Conservation (phyloP, 2,113 vertebrate species). For the Anarrhichthys ocellatus region DNA sequence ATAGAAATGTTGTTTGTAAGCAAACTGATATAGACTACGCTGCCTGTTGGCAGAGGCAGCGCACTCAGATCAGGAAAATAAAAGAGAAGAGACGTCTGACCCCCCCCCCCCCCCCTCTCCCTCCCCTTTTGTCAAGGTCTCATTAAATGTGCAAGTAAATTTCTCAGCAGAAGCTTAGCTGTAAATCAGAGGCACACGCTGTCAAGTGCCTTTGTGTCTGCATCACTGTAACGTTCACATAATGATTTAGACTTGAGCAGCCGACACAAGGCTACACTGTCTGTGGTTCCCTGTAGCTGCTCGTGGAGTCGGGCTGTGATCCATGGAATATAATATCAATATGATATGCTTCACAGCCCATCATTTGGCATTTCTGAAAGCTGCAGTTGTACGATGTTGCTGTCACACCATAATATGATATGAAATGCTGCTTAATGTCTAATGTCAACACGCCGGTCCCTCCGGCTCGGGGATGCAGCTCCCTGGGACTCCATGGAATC, state of each 20-base stretch:
- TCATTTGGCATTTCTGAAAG: conserved; percentile 53
- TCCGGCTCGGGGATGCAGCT: conserved; percentile 25
- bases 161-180: conserved; percentile 22
- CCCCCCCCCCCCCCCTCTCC: too few species aligned
- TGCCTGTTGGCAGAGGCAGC: conserved; percentile 1
- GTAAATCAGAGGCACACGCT: conserved; percentile 6
- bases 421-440: conserved; percentile 65
- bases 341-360: conserved; percentile 33
- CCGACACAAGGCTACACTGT: conserved; percentile 3
- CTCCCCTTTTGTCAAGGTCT: conserved; percentile 6
- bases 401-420: conserved; percentile 44
- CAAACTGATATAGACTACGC: background rate
- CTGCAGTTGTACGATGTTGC: conserved; percentile 22
- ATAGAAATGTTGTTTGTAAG: conserved; percentile 22
- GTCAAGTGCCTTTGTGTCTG: conserved; percentile 28
- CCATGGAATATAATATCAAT: conserved; percentile 38
- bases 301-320: conserved; percentile 32
- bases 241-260: conserved; percentile 14
- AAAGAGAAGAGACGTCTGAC: background rate
- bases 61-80: conserved; percentile 1
- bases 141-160: conserved; percentile 20
- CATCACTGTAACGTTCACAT: conserved; percentile 15
- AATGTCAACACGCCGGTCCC: conserved; percentile 63
- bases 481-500: conserved; percentile 53
- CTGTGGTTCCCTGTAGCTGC: background rate